A percentile compares a stretch with the other conserved stretches of the same genome.
These are phyloP conservation scores for Syngnathus floridae DNA, from an alignment of 2,113 vertebrate species.

Conservation along the genomic window DNA sequence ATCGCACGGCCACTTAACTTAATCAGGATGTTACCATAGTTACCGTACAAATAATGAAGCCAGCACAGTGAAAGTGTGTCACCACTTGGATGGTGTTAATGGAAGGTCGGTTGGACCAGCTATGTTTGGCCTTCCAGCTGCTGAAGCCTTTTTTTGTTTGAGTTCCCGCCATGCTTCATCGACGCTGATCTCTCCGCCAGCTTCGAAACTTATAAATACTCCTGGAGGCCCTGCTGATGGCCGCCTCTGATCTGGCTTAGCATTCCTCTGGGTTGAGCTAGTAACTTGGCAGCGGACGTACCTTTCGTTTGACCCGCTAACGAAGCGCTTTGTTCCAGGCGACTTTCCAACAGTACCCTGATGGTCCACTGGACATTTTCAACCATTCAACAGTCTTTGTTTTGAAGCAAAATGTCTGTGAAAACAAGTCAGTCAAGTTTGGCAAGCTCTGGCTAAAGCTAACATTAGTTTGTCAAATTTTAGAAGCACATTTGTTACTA, in stretches of 20 bases:
- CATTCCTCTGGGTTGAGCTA: conserved; percentile 10
- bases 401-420: conserved; percentile 2
- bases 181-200: conserved; percentile 41
- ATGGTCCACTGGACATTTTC: conserved; percentile 6
- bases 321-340: background rate
- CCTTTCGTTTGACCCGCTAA: conserved; percentile 24
- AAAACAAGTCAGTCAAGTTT: conserved; percentile 4
- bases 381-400: conserved; percentile 10
- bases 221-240: conserved; percentile 37
- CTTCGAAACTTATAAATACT: conserved; percentile 45
- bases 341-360: conserved; percentile 1
- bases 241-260: conserved; percentile 43
- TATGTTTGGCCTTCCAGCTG: conserved; percentile 55
- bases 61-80: conserved; percentile 41
- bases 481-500: too few species aligned
- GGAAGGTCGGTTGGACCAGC: conserved; percentile 27
- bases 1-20: background rate
- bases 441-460: background rate
- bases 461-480: too few species aligned
- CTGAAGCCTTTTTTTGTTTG: conserved; percentile 47
- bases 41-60: background rate
- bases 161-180: conserved; percentile 44
- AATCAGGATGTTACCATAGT: background rate
- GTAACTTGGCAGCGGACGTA: conserved; percentile 16
- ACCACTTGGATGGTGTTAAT: conserved; percentile 31